Evolutionary conservation across 2,888 invertebrate genomes (phyloP), one percentile per base, ranked within the genome.

Genomic region (Eucera pruinosa): DNA sequence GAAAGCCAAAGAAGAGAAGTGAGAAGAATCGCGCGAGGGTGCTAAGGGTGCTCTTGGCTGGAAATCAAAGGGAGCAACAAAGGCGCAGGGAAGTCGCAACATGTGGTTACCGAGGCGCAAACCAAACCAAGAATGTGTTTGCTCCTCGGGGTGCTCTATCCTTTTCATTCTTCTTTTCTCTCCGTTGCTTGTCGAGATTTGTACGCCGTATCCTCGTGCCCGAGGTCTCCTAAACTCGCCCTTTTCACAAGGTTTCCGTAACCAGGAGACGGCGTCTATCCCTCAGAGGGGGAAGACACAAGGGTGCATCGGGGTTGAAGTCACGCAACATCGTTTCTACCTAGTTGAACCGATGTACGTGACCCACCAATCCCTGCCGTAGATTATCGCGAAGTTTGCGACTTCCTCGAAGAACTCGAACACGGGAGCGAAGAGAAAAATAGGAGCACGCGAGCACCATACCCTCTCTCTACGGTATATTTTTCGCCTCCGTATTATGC

Each of bases 21-120:
- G 11, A 23, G 11, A n/a, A n/a, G 23, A 27, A 23, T n/a, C 11
- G n/a, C 33, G 41, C 9, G 33, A 33, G 3, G 39, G 43, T 27
- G 20, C n/a, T 9, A n/a, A n/a, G n/a, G n/a, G 39, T 6, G 23
- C 20, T 36, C 27, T 58, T 77, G 76, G 27, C 62, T 64, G 20
- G 57, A 33, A 65, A 78, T 72, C 61, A 55, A 62, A 68, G 61
- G n/a, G 52, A 15, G 41, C 68, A 50, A 55, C 57, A 62, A 80
- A 43, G 69, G 18, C 30, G 11, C 23, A 78, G 66, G 39, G 76
- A 80, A 84, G 84, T 86, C 81, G 88, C 89, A 89, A 89, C 90
- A 90, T 90, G 89, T 90, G 90, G 89, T 88, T 86, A 89, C 86
- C 90, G 90, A 81, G 45, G 57, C 67, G 58, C 78, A 66, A 73